phyloP scores from a whole-genome alignment of 2,113 vertebrate species.

The Sitta europaea region DNA sequence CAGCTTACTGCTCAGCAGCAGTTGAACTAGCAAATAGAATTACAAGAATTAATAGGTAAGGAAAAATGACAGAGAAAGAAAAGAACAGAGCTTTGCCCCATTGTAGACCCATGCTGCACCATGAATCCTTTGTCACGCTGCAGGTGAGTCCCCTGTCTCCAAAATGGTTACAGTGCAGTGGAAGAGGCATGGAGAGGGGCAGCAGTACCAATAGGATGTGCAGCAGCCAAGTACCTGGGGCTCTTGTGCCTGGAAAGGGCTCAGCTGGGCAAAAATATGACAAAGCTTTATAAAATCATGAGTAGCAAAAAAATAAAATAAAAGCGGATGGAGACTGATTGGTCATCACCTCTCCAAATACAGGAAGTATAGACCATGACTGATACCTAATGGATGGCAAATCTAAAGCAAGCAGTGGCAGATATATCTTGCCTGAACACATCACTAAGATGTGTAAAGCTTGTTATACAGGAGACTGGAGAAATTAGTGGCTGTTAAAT shows the following conservation, averaged over 20 bases:
- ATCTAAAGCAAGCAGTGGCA: background rate
- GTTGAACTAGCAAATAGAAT: background rate
- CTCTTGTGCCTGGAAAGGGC: accelerated
- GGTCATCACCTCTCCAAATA: background rate
- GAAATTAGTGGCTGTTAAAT: background rate
- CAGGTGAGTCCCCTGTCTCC: background rate
- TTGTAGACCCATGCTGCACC: background rate
- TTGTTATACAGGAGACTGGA: background rate
- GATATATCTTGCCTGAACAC: background rate
- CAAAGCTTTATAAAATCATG: background rate
- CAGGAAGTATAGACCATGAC: background rate
- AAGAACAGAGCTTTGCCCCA: background rate
- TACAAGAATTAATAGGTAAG: background rate
- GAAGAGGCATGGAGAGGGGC: background rate
- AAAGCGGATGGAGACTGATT: background rate
- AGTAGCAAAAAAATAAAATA: background rate
- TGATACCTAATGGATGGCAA: background rate
- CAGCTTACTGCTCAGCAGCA: background rate
- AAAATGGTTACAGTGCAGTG: background rate
- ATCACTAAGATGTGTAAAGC: background rate
- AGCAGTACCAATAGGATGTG: accelerated
- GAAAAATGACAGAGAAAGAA: background rate
- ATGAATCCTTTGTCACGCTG: background rate
- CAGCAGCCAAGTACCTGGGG: background rate
- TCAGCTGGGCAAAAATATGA: background rate